Conservation (phyloP, 2,888 invertebrate genomes). For the Pseudococcus longispinus region DNA sequence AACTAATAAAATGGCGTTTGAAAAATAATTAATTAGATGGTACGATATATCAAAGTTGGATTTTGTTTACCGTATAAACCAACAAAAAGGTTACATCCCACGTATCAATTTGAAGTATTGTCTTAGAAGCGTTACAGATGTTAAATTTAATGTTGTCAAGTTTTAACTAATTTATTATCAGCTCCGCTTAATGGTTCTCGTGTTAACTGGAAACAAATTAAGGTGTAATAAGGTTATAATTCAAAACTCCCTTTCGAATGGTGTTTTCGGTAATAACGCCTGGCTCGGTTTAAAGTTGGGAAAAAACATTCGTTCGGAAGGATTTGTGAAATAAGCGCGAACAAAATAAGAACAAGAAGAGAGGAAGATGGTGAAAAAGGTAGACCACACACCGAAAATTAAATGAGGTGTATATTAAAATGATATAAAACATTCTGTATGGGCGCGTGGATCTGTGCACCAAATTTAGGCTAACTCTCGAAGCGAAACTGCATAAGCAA, state of each 20-base stretch:
- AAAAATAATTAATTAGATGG: conserved; percentile 37
- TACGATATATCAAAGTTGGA: conserved; percentile 29
- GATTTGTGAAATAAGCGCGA: conserved; percentile 15
- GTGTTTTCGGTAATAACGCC: conserved; percentile 46
- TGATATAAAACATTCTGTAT: neutral
- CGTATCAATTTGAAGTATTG: conserved; percentile 43
- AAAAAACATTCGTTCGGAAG: conserved; percentile 37
- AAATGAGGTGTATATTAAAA: conserved; percentile 39
- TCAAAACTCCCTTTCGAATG: conserved; percentile 51
- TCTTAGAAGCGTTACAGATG: conserved; percentile 50
- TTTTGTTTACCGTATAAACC: conserved; percentile 42
- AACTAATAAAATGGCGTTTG: conserved; percentile 36
- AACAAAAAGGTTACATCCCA: conserved; percentile 45
- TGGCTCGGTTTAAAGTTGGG: neutral
- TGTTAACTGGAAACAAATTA: conserved; percentile 55
- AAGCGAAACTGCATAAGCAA: neutral
- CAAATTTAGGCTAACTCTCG: conserved; percentile 28
- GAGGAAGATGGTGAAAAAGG: neutral
- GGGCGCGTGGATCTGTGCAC: neutral
- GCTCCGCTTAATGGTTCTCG: conserved; percentile 50
- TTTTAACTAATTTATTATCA: conserved; percentile 49
- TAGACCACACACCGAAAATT: conserved; percentile 33
- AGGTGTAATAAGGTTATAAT: conserved; percentile 56
- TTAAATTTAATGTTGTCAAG: conserved; percentile 54
- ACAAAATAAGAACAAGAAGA: neutral